These are phyloP conservation scores for Tapirus terrestris DNA, from an alignment of 2,113 vertebrate genomes.

Conservation along the genomic window DNA sequence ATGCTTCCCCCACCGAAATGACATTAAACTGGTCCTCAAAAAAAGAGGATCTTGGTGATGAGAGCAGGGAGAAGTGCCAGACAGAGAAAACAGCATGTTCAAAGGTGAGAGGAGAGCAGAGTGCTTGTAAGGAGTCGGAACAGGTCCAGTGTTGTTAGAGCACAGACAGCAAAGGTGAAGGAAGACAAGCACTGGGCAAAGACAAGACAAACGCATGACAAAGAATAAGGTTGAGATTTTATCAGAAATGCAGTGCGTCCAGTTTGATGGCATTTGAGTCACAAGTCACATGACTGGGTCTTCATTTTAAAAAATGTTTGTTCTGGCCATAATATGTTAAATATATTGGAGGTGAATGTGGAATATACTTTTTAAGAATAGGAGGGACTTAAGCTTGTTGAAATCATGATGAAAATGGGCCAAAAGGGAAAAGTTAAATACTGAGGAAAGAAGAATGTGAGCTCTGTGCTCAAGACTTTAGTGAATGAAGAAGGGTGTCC, in stretches of 20 bases:
- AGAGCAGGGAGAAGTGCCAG: background rate
- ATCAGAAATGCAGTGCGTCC: background rate
- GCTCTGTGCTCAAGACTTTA: too few species aligned
- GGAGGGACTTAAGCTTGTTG: background rate
- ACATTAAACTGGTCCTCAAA: background rate
- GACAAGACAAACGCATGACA: too few species aligned
- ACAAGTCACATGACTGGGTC: background rate
- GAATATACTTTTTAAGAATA: background rate
- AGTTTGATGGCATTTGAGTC: background rate
- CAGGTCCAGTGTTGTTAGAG: fast-evolving
- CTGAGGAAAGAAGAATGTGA: background rate
- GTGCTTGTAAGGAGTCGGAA: background rate
- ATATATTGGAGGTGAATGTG: background rate
- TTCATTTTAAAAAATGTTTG: background rate
- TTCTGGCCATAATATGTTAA: background rate
- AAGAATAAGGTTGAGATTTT: background rate
- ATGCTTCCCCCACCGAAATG: background rate
- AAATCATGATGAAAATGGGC: background rate
- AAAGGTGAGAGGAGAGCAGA: background rate
- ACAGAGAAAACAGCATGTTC: background rate
- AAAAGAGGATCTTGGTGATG: background rate
- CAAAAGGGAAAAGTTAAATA: background rate
- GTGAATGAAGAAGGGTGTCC: background rate
- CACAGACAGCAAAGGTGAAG: background rate
- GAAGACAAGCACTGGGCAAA: fast-evolving